A percentile compares a stretch with the other conserved stretches of the same genome.
These are phyloP conservation scores for Piscicola geometra DNA, from an alignment of 2,888 invertebrate species.

Conservation along the genomic window DNA sequence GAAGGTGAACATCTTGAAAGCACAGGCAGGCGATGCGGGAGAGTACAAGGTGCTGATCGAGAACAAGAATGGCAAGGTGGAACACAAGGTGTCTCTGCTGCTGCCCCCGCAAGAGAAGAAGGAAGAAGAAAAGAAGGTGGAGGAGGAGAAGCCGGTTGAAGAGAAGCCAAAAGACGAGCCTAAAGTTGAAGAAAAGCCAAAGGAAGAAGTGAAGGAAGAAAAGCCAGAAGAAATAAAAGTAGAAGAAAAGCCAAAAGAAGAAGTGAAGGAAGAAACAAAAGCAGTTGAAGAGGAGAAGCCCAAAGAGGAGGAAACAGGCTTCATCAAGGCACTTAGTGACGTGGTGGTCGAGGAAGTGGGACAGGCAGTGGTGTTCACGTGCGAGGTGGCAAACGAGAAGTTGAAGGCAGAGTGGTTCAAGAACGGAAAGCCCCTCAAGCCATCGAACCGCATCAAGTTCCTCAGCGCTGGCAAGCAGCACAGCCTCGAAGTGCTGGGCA, in stretches of 20 bases:
- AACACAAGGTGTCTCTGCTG: conserved; percentile 57
- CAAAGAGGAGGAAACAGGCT: conserved; percentile 42
- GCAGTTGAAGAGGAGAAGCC: conserved; percentile 34
- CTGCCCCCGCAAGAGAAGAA: background rate
- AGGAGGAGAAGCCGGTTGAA: conserved; percentile 44
- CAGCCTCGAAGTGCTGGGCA: conserved; percentile 76
- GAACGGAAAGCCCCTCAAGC: conserved; percentile 45
- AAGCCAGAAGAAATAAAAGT: conserved; percentile 41
- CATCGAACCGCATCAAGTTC: conserved; percentile 40
- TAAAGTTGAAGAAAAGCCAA: conserved; percentile 37
- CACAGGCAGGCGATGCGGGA: conserved; percentile 71
- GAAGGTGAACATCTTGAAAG: conserved; percentile 65
- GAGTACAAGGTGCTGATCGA: conserved; percentile 67
- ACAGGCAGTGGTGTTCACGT: conserved; percentile 79
- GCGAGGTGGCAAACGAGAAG: conserved; percentile 84
- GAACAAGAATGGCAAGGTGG: conserved; percentile 68
- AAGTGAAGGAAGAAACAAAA: background rate
- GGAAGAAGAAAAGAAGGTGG: conserved; percentile 38
- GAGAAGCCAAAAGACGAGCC: conserved; percentile 44
- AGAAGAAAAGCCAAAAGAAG: background rate
- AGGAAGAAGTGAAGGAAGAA: conserved; percentile 40
- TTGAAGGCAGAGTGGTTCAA: conserved; percentile 87
- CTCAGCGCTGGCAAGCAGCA: conserved; percentile 58
- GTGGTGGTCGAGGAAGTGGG: conserved; percentile 50
- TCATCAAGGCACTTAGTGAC: conserved; percentile 51